Evolutionary conservation across 2,797 vertebrate genomes (phyloP), one percentile per base, ranked within the genome.

Genomic region (Onychomys torridus): DNA sequence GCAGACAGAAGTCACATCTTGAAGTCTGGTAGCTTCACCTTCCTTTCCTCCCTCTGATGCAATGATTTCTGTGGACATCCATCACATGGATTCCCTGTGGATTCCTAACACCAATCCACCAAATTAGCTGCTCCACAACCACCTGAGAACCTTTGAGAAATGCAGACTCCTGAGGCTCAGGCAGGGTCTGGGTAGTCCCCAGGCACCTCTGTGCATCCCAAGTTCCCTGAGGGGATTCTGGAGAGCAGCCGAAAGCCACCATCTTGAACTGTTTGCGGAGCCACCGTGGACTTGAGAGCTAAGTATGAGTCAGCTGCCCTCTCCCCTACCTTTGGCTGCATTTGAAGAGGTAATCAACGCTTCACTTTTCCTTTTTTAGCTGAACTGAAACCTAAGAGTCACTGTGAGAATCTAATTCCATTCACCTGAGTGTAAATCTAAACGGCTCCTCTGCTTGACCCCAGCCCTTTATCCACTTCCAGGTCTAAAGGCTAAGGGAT

Each of bases 151-250:
- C 59, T 89, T 77, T 3, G 0, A 11, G 77, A 97, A 85, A 81
- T 73, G 49, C 27, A 73, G 29, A 90, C 65, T 88, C 91, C 67
- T 81, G 43, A 29, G 55, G 17, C 37, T 19, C 29, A n/a, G 5
- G n/a, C n/a, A 32, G n/a, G 29, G 21, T 75, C 63, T 81, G n/a
- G 46, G 65, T 86, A 75, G 71, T 55, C 55, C 49, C 52, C 52
- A 17, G 73, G 57, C 23, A 86, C 52, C 59, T 67, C 65, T 57
- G 37, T 34, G 25, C 27, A 85, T 91, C 78, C 71, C 9, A 96
- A 93, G 93, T 97, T 96, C 77, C 95, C 96, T 84, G 27, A 73
- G 96, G 93, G 90, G 93, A 93, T 96, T 97, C 94, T 95, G n/a
- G 21, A 9, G 5, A 84, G 25, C 78, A 61, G 46, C 32, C 34